phyloP scores from a whole-genome alignment of 2,797 vertebrate genomes.

The Sebastes jordani region DNA sequence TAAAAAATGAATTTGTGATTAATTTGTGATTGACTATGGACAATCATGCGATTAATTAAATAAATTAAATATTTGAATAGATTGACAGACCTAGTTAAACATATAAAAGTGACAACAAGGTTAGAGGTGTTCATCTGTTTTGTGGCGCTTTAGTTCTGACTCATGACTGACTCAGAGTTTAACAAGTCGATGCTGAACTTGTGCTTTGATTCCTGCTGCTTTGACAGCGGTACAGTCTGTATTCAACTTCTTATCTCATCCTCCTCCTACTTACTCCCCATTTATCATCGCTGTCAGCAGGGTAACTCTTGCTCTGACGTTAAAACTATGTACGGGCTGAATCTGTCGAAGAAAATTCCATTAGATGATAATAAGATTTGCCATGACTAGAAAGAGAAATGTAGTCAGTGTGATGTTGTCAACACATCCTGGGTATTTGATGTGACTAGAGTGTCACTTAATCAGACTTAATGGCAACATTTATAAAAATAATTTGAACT shows the following conservation, averaged over 20 bases:
- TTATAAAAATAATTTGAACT: neutral
- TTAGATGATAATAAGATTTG: neutral
- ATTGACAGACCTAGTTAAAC: too few species aligned
- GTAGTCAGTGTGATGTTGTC: neutral
- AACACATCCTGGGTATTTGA: neutral
- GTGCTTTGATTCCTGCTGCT: neutral
- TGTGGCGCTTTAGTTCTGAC: neutral
- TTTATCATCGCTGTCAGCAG: conserved; percentile 30
- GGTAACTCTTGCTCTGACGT: neutral
- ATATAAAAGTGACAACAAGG: neutral
- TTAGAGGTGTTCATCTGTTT: neutral
- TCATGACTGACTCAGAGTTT: neutral
- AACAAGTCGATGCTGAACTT: conserved; percentile 8
- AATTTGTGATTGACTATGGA: too few species aligned
- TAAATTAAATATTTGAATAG: too few species aligned
- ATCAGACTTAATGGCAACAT: neutral
- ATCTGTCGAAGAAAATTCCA: neutral
- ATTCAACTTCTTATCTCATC: conserved; percentile 15
- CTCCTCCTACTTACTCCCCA: neutral
- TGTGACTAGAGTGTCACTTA: neutral
- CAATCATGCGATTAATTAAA: too few species aligned
- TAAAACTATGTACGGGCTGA: neutral
- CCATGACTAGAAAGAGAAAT: neutral
- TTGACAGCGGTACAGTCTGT: neutral
- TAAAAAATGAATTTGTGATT: too few species aligned